Evolutionary conservation across 2,113 vertebrate genomes (phyloP).

Genomic region (Corydoras maculifer): DNA sequence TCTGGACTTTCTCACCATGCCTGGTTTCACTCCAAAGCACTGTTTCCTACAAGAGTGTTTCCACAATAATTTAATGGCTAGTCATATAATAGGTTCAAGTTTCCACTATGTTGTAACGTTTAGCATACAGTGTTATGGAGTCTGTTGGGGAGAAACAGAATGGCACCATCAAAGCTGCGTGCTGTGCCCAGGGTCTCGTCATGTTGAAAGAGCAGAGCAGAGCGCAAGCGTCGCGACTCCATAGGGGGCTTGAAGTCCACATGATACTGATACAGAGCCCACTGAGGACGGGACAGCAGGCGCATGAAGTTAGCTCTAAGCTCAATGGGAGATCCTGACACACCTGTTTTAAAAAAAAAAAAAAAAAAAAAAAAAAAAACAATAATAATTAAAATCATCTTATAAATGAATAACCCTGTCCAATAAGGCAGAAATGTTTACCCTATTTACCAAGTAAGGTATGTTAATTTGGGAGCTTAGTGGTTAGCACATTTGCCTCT

Average conservation of each 20-base stretch:
- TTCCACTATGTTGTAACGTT: background rate
- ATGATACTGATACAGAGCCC: conserved; percentile 90
- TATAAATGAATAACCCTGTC: no score
- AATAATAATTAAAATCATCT: background rate
- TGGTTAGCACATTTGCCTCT: no score
- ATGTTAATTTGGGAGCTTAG: no score
- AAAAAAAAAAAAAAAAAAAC: no score
- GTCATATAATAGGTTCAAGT: no score
- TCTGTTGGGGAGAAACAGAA: conserved; percentile 76
- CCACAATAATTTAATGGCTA: background rate
- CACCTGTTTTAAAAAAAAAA: conserved; percentile 63
- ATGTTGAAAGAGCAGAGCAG: conserved; percentile 80
- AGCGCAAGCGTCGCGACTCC: conserved; percentile 80
- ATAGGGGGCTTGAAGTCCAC: conserved; percentile 79
- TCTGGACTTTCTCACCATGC: conserved; percentile 75
- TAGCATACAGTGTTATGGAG: conserved; percentile 67
- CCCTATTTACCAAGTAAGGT: no score
- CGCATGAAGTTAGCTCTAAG: conserved; percentile 80
- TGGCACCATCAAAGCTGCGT: conserved; percentile 79
- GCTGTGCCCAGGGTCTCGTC: conserved; percentile 73
- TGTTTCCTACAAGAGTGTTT: conserved; percentile 68
- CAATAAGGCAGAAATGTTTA: no score
- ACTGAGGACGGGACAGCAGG: conserved; percentile 79
- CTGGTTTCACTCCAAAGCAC: conserved; percentile 75
- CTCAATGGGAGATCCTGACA: conserved; percentile 65